Evolutionary conservation across 1,140 invertebrate species (phyloP).

Genomic region (Trissolcus basalis): DNA sequence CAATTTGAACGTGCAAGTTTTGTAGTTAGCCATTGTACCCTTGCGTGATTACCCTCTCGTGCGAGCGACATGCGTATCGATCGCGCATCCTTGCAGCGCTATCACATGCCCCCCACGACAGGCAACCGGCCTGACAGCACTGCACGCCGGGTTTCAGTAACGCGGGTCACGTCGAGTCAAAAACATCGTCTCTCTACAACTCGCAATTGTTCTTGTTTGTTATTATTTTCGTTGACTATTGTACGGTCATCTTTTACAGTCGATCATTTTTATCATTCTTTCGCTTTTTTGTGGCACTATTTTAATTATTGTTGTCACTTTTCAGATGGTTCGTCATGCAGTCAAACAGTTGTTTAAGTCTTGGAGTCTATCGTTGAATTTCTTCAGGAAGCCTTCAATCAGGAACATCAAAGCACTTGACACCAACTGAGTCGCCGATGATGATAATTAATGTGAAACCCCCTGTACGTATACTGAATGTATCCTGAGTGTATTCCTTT

Average conservation of each 20-base stretch:
- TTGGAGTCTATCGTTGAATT: no score
- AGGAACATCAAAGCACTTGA: no score
- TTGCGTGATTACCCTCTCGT: conserved; percentile 26
- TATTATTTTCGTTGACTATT: background rate
- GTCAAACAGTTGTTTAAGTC: background rate
- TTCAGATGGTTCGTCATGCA: background rate
- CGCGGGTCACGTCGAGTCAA: conserved; percentile 33
- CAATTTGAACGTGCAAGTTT: no score
- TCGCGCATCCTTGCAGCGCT: conserved; percentile 51
- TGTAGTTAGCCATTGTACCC: background rate
- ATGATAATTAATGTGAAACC: conserved; percentile 81
- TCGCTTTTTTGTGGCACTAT: background rate
- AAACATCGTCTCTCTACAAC: conserved; percentile 20
- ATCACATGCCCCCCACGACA: conserved; percentile 56
- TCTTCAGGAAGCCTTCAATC: no score
- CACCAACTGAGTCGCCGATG: conserved; percentile 6
- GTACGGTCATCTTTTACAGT: background rate
- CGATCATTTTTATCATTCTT: no score
- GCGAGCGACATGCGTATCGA: conserved; percentile 55
- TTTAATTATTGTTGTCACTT: background rate
- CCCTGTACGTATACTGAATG: conserved; percentile 99
- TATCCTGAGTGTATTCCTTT: conserved; percentile 98
- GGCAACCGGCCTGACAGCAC: conserved; percentile 69
- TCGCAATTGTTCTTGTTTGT: background rate
- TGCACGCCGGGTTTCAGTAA: conserved; percentile 61